Base-by-base conservation (phyloP, 2,113 vertebrate species). In the Promerops cafer region DNA sequence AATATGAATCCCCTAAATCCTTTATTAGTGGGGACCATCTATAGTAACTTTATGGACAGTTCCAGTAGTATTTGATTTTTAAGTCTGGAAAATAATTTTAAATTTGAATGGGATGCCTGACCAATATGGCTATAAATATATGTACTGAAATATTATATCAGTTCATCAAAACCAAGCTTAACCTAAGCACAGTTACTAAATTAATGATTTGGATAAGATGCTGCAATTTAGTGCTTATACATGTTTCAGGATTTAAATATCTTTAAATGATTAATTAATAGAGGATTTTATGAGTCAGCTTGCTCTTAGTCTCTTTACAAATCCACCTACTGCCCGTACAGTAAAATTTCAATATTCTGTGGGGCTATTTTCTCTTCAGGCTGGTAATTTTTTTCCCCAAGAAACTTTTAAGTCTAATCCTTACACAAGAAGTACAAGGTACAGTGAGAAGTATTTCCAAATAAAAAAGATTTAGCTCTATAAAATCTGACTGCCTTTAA, bases 291-390 rank as follows among this genome's bases (percentile, higher is more conserved):
- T 95, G 90, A 95, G 82, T 95, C 96, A 97, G 26, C 39, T 96
- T 74, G 94, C 93, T 90, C 82, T 91, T 54, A 77, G 93, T 88
- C 92, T 97, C 93, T 96, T 97, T 96, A 96, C 90, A 96, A 90
- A 96, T 97, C 94, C 95, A 96, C 96, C 96, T 93, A 95, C 95
- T 66, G 75, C 63, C 87, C 71, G 0, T 52, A 81, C 5, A 80
- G 93, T 40, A 74, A 88, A 94, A 96, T 85, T 93, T 96, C 87
- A 91, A 83, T 90, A 93, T 83, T 91, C 87, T 74, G 75, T 65
- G 63, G 45, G 82, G 75, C 66, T 93, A 61, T 95, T 85, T 93
- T 92, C 53, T 91, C 45, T 82, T 91, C 30, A 76, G 60, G 57
- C 42, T 94, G 74, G 30, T 79, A n/a, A 47, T 56, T 60, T 74